These are phyloP conservation scores for Temnothorax longispinosus DNA, from an alignment of 1,140 invertebrate species.

Conservation along the genomic window DNA sequence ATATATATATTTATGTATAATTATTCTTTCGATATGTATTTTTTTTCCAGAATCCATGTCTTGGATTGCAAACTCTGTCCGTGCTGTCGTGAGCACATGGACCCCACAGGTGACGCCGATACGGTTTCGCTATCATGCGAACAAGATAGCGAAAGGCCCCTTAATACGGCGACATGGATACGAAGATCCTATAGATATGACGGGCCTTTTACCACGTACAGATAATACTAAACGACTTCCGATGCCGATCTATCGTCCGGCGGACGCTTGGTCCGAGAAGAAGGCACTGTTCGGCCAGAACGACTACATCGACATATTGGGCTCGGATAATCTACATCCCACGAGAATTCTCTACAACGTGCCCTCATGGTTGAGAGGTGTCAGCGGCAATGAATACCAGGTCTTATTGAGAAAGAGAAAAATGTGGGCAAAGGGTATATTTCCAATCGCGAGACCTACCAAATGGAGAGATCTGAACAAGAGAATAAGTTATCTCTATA, in stretches of 20 bases:
- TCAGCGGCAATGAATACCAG: slow-evolving; percentile 95
- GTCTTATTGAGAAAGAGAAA: slow-evolving; percentile 92
- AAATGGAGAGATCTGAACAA: slow-evolving; percentile 92
- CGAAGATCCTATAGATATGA: slow-evolving; percentile 88
- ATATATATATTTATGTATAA: background rate
- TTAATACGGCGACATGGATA: slow-evolving; percentile 90
- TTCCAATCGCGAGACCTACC: slow-evolving; percentile 89
- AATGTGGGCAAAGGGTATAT: slow-evolving; percentile 86
- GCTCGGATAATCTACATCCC: slow-evolving; percentile 93
- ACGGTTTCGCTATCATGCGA: slow-evolving; percentile 89
- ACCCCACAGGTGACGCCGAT: slow-evolving; percentile 83
- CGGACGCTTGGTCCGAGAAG: slow-evolving; percentile 91
- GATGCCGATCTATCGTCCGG: slow-evolving; percentile 90
- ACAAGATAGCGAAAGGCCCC: slow-evolving; percentile 88
- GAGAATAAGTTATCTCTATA: slow-evolving; percentile 91
- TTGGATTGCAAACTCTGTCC: slow-evolving; percentile 70
- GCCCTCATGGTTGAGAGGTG: slow-evolving; percentile 94
- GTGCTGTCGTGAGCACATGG: slow-evolving; percentile 68
- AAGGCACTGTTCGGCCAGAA: slow-evolving; percentile 97
- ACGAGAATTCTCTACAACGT: slow-evolving; percentile 93
- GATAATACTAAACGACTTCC: slow-evolving; percentile 84
- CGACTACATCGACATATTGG: slow-evolving; percentile 98
- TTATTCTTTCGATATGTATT: background rate
- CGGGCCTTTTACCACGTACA: slow-evolving; percentile 90
- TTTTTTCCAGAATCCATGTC: slow-evolving; percentile 72